Evolutionary conservation across 2,797 vertebrate genomes (phyloP).

Genomic region (Hydrolagus colliei): DNA sequence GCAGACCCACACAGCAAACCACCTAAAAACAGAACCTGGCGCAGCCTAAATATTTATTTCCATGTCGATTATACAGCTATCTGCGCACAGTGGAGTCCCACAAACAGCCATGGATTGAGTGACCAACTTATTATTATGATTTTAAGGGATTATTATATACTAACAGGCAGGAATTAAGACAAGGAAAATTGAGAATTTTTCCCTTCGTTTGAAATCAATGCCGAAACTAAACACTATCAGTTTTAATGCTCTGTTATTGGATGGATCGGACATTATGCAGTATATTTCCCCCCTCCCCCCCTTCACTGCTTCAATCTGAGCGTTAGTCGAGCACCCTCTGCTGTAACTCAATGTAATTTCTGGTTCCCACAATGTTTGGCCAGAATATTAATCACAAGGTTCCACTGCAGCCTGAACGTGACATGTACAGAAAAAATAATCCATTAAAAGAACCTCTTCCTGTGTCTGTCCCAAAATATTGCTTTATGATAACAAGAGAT

Average conservation of each 20-base stretch:
- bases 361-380: background rate
- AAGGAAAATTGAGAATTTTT: background rate
- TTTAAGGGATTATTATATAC: too few species aligned
- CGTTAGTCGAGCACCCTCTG: background rate
- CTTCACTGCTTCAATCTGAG: background rate
- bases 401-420: too few species aligned
- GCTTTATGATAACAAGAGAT: background rate
- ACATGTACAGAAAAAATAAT: background rate
- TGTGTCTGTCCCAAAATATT: background rate
- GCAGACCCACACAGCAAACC: too few species aligned
- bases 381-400: background rate
- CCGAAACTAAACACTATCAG: background rate
- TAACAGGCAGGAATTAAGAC: slow-evolving; percentile 49
- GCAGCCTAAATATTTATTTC: too few species aligned
- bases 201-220: background rate
- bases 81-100: too few species aligned
- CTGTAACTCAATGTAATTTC: background rate
- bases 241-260: background rate
- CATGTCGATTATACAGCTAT: too few species aligned
- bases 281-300: background rate
- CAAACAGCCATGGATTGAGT: too few species aligned
- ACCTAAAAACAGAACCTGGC: too few species aligned
- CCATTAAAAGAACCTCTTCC: background rate
- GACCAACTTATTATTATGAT: too few species aligned
- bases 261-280: background rate